phyloP scores from a whole-genome alignment of 2,797 vertebrate genomes.

The Sarcoramphus papa region DNA sequence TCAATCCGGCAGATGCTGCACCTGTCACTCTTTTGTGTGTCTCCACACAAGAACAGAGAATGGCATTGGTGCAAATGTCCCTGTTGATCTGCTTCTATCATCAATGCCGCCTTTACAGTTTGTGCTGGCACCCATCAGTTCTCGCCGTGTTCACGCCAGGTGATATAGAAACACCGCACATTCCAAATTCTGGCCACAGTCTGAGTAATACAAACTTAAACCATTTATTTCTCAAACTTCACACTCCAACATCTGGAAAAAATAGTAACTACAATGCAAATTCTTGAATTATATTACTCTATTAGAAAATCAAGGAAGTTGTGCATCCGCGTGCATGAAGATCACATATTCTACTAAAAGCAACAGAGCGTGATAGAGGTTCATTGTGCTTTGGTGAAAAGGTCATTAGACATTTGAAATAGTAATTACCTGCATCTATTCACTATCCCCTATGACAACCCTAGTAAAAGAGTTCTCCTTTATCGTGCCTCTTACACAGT shows the following conservation, averaged over 20 bases:
- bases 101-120: not conserved
- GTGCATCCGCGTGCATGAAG: not conserved
- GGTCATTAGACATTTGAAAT: conserved; percentile 10
- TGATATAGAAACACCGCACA: not conserved
- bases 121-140: not conserved
- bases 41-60: conserved; percentile 30
- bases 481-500: not conserved
- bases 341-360: not conserved
- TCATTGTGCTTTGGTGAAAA: conserved; percentile 3
- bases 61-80: not conserved
- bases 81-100: not conserved
- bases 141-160: not conserved
- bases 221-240: not conserved
- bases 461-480: not conserved
- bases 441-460: not conserved
- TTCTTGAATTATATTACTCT: not conserved
- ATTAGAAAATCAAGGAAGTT: not conserved
- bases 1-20: conserved; percentile 44
- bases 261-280: not conserved
- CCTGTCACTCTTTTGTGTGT: not conserved
- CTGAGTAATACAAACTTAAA: not conserved
- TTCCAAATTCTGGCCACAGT: not conserved
- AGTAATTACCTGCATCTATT: not conserved
- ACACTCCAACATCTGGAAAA: not conserved
- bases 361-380: not conserved